A percentile compares a stretch with the other conserved stretches of the same genome.
Conservation (phyloP, 2,888 invertebrate genomes). For the Salticus scenicus region DNA sequence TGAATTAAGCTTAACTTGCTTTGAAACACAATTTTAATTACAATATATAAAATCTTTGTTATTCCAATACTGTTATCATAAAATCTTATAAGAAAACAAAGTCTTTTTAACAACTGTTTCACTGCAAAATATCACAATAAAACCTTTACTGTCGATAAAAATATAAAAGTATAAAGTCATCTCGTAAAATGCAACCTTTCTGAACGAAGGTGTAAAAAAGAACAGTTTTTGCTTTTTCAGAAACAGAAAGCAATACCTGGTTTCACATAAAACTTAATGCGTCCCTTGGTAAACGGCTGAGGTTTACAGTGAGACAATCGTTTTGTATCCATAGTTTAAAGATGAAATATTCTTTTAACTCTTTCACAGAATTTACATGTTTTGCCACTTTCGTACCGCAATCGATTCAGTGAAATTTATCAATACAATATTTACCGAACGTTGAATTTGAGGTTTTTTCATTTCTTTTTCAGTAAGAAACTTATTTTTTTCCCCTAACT, state of each 20-base stretch:
- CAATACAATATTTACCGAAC: too few relatives aligned
- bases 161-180: neutral
- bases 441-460: too few relatives aligned
- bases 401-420: neutral
- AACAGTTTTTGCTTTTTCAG: too few relatives aligned
- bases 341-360: neutral
- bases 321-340: neutral
- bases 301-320: neutral
- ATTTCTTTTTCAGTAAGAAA: too few relatives aligned
- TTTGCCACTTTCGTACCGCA: neutral
- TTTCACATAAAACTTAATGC: constrained; percentile 6
- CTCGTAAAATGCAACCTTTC: neutral
- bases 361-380: neutral
- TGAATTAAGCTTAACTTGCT: too few relatives aligned
- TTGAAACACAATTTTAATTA: too few relatives aligned
- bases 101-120: too few relatives aligned
- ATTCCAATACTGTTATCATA: too few relatives aligned
- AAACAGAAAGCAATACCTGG: neutral
- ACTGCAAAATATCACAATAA: neutral
- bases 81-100: too few relatives aligned
- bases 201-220: neutral
- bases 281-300: constrained; percentile 4
- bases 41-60: too few relatives aligned
- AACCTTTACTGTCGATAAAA: neutral
- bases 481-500: too few relatives aligned